phyloP scores from a whole-genome alignment of 2,888 invertebrate genomes.

The Cephalotes varians region DNA sequence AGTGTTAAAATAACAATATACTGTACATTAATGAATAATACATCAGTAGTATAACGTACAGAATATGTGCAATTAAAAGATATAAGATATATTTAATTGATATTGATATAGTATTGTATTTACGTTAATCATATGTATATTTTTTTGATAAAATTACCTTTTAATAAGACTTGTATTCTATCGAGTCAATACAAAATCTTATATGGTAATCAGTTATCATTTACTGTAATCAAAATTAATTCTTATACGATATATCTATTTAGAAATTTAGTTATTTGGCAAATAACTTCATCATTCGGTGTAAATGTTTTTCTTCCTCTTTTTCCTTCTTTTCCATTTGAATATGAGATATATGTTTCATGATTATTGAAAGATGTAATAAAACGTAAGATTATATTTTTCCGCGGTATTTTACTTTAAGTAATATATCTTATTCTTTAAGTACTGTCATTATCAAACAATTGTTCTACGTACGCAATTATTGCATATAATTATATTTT shows the following conservation, averaged over 20 bases:
- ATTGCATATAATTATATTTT: constrained; percentile 5
- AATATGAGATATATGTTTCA: neutral
- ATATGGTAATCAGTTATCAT: too few relatives aligned
- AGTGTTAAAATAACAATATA: constrained; percentile 17
- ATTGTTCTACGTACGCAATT: neutral
- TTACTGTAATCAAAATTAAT: neutral
- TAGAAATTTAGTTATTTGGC: constrained; percentile 20
- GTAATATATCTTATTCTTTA: neutral
- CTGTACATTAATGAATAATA: neutral
- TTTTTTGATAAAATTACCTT: neutral
- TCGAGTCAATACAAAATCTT: neutral
- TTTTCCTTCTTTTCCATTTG: neutral
- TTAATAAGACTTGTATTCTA: constrained; percentile 2
- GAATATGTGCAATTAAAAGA: neutral
- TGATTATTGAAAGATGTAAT: neutral
- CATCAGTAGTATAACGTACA: neutral
- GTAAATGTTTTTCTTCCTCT: neutral
- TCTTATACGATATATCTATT: neutral
- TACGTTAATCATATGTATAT: neutral
- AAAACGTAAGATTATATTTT: constrained; percentile 2
- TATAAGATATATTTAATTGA: neutral
- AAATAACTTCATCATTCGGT: neutral
- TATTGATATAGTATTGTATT: neutral
- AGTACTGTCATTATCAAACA: constrained; percentile 8
- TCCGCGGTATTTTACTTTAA: neutral